These are phyloP conservation scores for Capromys pilorides DNA, from an alignment of 2,797 vertebrate species.

Conservation along the genomic window DNA sequence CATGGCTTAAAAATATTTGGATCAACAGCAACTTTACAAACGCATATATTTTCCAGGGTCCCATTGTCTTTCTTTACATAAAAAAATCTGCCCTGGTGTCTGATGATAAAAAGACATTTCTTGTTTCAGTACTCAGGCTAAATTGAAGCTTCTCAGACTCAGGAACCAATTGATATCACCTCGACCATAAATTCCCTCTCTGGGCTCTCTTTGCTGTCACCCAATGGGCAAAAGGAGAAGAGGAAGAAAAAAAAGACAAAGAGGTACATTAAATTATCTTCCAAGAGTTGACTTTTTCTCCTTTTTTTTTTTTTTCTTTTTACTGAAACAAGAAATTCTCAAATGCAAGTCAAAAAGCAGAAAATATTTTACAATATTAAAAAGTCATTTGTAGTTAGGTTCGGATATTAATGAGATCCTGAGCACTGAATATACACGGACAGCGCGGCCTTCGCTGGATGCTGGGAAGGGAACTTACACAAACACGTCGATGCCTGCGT, in stretches of 20 bases:
- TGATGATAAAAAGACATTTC: slow-evolving; percentile 85
- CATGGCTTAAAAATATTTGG: slow-evolving; percentile 91
- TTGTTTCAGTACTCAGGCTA: slow-evolving; percentile 84
- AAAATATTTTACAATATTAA: slow-evolving; percentile 87
- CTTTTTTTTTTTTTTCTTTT: slow-evolving; percentile 79
- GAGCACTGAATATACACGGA: slow-evolving; percentile 83
- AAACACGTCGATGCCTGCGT: slow-evolving; percentile 67
- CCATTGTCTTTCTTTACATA: slow-evolving; percentile 84
- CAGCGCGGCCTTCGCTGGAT: slow-evolving; percentile 80
- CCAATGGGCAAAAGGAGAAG: slow-evolving; percentile 73
- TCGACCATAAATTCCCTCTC: slow-evolving; percentile 75
- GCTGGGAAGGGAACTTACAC: slow-evolving; percentile 75
- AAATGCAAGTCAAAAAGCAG: slow-evolving; percentile 87
- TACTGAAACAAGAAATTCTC: slow-evolving; percentile 88
- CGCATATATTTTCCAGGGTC: slow-evolving; percentile 84
- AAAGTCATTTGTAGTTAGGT: slow-evolving; percentile 85
- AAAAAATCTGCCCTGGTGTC: slow-evolving; percentile 84
- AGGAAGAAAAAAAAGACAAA: not conserved
- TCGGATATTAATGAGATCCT: slow-evolving; percentile 79
- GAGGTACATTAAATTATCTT: slow-evolving; percentile 81
- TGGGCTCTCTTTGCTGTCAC: slow-evolving; percentile 79
- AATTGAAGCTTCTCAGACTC: slow-evolving; percentile 54
- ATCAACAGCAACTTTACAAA: slow-evolving; percentile 89
- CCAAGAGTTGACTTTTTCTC: slow-evolving; percentile 78
- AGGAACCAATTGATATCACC: slow-evolving; percentile 71